Percentiles rank a stretch among this genome's conserved stretches.
Conservation (phyloP, 92 coral and sea anemone genomes). For the Palythoa heliodiscus region DNA sequence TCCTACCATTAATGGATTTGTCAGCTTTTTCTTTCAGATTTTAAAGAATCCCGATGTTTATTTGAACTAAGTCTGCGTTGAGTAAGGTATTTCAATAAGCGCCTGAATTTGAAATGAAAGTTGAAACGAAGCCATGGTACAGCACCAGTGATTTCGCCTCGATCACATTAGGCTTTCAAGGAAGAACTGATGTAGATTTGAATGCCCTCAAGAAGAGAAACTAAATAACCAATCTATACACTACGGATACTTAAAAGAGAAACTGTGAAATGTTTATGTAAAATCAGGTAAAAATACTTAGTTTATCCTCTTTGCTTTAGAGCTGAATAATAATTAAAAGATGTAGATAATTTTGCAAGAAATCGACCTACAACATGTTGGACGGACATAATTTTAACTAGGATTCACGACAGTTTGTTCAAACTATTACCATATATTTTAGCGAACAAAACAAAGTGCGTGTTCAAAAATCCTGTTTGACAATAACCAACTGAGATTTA, state of each 20-base stretch:
- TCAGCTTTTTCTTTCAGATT: background rate
- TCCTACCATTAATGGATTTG: background rate
- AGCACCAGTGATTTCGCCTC: background rate
- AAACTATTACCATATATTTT: background rate
- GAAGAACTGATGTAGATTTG: background rate
- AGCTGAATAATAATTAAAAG: background rate
- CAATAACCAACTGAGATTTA: slow-evolving; percentile 27
- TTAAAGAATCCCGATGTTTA: background rate
- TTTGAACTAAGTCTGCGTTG: background rate
- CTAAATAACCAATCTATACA: background rate
- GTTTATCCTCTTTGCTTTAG: background rate
- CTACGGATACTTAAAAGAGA: background rate
- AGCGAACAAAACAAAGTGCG: slow-evolving; percentile 1
- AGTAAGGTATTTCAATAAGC: background rate
- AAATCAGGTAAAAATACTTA: background rate
- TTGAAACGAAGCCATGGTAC: background rate
- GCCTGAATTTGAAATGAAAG: background rate
- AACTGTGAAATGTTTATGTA: background rate
- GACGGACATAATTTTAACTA: background rate
- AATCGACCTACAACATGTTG: background rate
- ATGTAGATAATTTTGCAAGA: background rate
- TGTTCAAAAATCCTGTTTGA: slow-evolving; percentile 8
- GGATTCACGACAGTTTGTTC: background rate
- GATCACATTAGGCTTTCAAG: background rate
- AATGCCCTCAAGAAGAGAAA: background rate